Evolutionary conservation across 2,113 vertebrate genomes (phyloP), one percentile per base, ranked within the genome.

Genomic region (Morphnarchus princeps): DNA sequence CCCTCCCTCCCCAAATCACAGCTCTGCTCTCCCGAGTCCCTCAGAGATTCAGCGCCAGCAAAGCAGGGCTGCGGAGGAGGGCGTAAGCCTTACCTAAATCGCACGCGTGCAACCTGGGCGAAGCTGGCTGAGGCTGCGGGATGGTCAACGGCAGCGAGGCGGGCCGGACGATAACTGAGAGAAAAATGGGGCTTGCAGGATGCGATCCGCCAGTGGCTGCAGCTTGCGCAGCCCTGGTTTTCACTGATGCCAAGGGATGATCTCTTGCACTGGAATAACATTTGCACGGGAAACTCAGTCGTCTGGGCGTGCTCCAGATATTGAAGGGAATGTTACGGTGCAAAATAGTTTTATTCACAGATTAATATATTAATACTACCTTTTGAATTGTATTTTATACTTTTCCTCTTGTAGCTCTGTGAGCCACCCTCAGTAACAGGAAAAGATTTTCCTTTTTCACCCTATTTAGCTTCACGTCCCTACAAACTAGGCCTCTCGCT

Each of bases 351-450:
- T 78, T 71, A 69, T 54, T 74, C 65, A 36, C 45, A 47, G n/a
- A 32, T 61, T 42, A 72, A 34, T 61, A 25, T n/a, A 66, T 12
- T 59, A 70, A 43, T 71, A 28, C 8, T 78, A 7, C 21, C 14
- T 77, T 82, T 52, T 62, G 93, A 95, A 82, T 96, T 97, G 91
- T 77, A 83, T 97, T 96, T 98, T 95, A 82, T 97, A 91, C 88
- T 98, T 97, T 94, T 92, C 92, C 73, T 95, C 45, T 71, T 25
- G 8, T 18, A 69, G 25, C n/a, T 52, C 25, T 42, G 22, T 34
- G 36, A 90, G 38, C 16, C 29, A 7, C 21, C n/a, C 24, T 28
- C 29, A 9, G 25, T 34, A 45, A 36, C 43, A 52, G 57, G 36
- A 67, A 36, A 79, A 7, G 20, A 38, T 87, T 85, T 92, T 50